phyloP scores from a whole-genome alignment of 2,797 vertebrate species.

The Acanthiza pusilla region DNA sequence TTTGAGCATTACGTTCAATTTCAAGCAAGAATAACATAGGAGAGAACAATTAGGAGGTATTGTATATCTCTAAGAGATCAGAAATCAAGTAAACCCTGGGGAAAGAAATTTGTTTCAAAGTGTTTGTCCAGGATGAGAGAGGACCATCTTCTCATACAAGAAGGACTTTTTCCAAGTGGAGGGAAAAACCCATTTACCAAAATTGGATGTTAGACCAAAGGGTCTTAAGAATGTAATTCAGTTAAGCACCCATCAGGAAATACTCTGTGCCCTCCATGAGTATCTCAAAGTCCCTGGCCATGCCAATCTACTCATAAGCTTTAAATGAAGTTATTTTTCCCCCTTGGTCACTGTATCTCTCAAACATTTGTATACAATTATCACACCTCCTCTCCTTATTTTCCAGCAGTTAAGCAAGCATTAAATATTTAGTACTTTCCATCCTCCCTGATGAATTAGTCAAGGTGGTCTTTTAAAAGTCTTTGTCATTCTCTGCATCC shows the following conservation, averaged over 20 bases:
- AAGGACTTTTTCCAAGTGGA: not conserved
- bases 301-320: not conserved
- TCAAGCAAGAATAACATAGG: not conserved
- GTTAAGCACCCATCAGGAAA: not conserved
- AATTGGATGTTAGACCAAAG: not conserved
- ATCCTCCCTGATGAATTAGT: not conserved
- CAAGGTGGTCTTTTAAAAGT: not conserved
- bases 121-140: not conserved
- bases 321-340: not conserved
- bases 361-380: not conserved
- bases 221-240: not conserved
- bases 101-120: not conserved
- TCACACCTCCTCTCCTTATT: not conserved
- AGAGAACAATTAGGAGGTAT: not conserved
- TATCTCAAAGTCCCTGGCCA: not conserved
- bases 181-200: not conserved
- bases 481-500: not conserved
- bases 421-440: not conserved
- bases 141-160: not conserved
- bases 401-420: not conserved
- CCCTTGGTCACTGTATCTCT: not conserved
- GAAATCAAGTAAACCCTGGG: not conserved
- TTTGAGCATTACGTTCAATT: not conserved
- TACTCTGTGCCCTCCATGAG: not conserved
- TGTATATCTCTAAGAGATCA: not conserved